phyloP scores from a whole-genome alignment of 2,797 vertebrate species.

The Peromyscus melanophrys region DNA sequence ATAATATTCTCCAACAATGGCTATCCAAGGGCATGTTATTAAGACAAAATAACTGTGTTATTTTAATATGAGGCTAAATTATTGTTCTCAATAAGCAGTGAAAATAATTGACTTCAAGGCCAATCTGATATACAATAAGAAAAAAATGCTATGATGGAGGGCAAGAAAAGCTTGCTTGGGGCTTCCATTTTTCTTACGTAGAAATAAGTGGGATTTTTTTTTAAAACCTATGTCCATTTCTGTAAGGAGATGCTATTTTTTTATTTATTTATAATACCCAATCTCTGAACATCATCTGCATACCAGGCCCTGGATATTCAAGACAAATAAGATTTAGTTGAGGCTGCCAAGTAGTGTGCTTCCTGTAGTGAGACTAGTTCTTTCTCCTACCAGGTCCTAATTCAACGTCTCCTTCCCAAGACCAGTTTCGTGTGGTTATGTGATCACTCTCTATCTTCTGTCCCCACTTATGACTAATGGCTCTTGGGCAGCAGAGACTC shows the following conservation, averaged over 20 bases:
- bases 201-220: constrained; percentile 21
- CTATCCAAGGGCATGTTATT: neutral
- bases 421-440: neutral
- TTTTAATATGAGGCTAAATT: neutral
- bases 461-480: neutral
- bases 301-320: neutral
- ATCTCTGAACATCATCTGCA: neutral
- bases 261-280: neutral
- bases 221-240: neutral
- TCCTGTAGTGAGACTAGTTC: neutral
- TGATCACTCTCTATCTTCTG: neutral
- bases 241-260: neutral
- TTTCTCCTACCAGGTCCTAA: neutral
- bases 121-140: neutral
- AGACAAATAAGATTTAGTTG: neutral
- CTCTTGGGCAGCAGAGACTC: neutral
- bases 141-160: neutral
- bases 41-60: neutral
- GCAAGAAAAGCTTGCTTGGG: neutral
- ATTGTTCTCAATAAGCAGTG: neutral
- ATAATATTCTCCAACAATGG: constrained; percentile 4
- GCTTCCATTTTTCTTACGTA: constrained; percentile 20
- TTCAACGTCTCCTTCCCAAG: neutral
- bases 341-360: neutral
- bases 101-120: neutral